A percentile compares a stretch with the other conserved stretches of the same genome.
phyloP scores from a whole-genome alignment of 2,888 invertebrate genomes.

The Parthenolecanium corni region DNA sequence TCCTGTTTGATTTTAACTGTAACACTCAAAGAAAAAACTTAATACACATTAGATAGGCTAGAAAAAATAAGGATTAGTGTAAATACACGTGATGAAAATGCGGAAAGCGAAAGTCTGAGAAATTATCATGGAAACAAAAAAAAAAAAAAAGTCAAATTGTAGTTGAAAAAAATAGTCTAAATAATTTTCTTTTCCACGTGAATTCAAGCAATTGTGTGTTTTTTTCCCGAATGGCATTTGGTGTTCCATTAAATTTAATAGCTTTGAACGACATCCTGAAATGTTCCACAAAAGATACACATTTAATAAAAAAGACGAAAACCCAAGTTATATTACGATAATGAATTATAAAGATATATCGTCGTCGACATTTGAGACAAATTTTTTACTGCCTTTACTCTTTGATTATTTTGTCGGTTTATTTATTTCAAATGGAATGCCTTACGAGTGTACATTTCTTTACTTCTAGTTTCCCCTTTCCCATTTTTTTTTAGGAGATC shows the following conservation, averaged over 20 bases:
- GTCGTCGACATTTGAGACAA: conserved; percentile 22
- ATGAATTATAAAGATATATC: conserved; percentile 17
- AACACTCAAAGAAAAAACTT: too few relatives aligned
- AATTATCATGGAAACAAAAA: too few relatives aligned
- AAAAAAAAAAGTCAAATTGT: too few relatives aligned
- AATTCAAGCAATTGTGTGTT: background rate
- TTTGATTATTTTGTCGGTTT: conserved; percentile 17
- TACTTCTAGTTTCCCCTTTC: too few relatives aligned
- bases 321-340: background rate
- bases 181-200: conserved; percentile 5
- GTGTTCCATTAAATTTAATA: conserved; percentile 20
- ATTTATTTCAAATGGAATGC: background rate
- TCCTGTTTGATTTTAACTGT: too few relatives aligned
- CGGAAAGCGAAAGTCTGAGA: too few relatives aligned
- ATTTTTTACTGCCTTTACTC: conserved; percentile 8
- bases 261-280: conserved; percentile 4
- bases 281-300: conserved; percentile 13
- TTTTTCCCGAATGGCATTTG: conserved; percentile 8
- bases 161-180: too few relatives aligned
- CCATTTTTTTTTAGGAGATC: background rate
- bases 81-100: too few relatives aligned
- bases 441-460: too few relatives aligned
- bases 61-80: too few relatives aligned
- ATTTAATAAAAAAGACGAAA: background rate
- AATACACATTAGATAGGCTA: too few relatives aligned